Evolutionary conservation across 2,113 vertebrate species (phyloP), one percentile per base, ranked within the genome.

Genomic region (Capreolus pygargus): DNA sequence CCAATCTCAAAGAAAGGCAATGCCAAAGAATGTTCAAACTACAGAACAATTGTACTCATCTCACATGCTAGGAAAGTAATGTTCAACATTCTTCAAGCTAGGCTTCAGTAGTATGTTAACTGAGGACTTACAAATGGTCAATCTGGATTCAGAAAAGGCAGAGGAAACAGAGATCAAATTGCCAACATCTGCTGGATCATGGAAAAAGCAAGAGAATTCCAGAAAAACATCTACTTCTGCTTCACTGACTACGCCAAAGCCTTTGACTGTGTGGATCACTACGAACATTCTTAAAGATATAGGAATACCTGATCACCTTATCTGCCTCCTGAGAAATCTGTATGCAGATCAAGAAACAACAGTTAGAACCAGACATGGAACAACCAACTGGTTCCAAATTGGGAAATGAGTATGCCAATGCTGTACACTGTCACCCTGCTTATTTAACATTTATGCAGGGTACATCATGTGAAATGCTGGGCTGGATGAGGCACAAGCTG

Each of bases 31-130:
- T 12, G 9, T 6, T 39, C 67, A 39, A 39, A 36, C 2, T 36
- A 36, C n/a, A 0, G 0, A n/a, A 70, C 19, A 70, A 23, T 36
- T 36, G 19, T 12, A 36, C 19, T 36, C n/a, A 70, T 70, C n/a
- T 36, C n/a, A 70, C n/a, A 21, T 70, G n/a, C 64, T 36, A 70
- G 19, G n/a, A 36, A 70, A 36, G 64, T 36, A 36, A 36, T 23
- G 17, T 70, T 23, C n/a, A 70, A 36, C n/a, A 23, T 19, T 36
- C 64, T 36, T 70, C n/a, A 70, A 70, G n/a, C n/a, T 36, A 70
- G 64, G 9, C 9, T 70, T 70, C n/a, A 70, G 23, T 1, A 36
- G n/a, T n/a, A 70, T 19, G 2, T 36, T n/a, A 23, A 70, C n/a
- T 0, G 0, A 70, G 64, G 36, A 70, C 64, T 36, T 23, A 4